A percentile compares a stretch with the other conserved stretches of the same genome.
Conservation (phyloP, 1,140 invertebrate genomes). For the Zaprionus ornatus region DNA sequence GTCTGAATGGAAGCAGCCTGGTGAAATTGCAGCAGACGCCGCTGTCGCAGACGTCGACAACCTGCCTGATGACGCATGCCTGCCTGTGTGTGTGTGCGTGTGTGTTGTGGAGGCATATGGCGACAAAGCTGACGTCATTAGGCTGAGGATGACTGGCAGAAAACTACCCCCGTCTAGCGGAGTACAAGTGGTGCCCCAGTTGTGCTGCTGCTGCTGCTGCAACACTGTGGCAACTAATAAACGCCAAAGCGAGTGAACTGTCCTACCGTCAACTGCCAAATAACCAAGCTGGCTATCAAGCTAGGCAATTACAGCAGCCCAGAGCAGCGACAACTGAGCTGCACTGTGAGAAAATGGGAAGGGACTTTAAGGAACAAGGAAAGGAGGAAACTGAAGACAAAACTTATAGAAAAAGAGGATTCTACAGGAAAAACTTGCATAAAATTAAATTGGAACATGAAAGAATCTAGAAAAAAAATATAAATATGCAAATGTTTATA, state of each 20-base stretch:
- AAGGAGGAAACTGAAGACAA: too few relatives aligned
- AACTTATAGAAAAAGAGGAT: too few relatives aligned
- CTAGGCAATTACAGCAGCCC: constrained; percentile 30
- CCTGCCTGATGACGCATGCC: constrained; percentile 72
- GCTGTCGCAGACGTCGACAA: constrained; percentile 22
- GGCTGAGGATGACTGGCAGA: constrained; percentile 35
- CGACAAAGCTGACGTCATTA: constrained; percentile 77
- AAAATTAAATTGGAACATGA: background rate
- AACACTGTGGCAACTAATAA: constrained; percentile 1
- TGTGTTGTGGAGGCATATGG: constrained; percentile 54
- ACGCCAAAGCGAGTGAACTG: constrained; percentile 5
- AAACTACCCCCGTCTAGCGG: constrained; percentile 36
- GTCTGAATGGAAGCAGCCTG: constrained; percentile 43
- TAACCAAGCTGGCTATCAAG: constrained; percentile 28
- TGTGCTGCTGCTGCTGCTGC: background rate
- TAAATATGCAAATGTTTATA: too few relatives aligned
- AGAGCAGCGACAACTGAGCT: constrained; percentile 13
- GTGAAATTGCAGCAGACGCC: constrained; percentile 65
- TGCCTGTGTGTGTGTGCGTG: constrained; percentile 14
- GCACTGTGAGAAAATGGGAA: background rate
- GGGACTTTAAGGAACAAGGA: background rate
- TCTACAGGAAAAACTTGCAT: background rate
- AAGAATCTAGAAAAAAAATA: background rate
- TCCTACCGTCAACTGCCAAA: constrained; percentile 13
- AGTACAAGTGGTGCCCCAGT: background rate